These are phyloP conservation scores for Dermochelys coriacea DNA, from an alignment of 2,797 vertebrate genomes.

Conservation along the genomic window DNA sequence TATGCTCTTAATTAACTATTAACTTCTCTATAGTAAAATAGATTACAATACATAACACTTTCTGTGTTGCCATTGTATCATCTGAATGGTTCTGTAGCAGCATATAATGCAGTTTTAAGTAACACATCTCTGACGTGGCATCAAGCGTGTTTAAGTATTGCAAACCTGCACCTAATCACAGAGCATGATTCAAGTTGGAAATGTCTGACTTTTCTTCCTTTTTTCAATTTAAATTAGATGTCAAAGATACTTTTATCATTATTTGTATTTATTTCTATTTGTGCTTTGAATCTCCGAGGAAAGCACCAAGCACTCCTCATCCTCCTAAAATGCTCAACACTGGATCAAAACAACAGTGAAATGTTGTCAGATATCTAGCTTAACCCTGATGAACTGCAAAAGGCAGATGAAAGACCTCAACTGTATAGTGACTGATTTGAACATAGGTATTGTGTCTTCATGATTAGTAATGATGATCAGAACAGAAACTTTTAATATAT, in stretches of 20 bases:
- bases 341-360: neutral
- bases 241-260: neutral
- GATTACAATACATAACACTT: neutral
- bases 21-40: neutral
- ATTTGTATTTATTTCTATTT: neutral
- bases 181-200: neutral
- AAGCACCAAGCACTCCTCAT: neutral
- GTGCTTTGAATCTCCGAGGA: neutral
- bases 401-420: slow-evolving; percentile 14
- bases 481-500: slow-evolving; percentile 18
- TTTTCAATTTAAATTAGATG: neutral
- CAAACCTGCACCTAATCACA: neutral
- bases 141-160: neutral
- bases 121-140: neutral
- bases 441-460: neutral
- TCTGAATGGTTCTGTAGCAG: neutral
- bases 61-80: neutral
- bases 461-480: neutral
- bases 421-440: neutral
- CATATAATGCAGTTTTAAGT: neutral
- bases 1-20: neutral
- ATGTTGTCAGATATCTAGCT: neutral
- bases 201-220: neutral
- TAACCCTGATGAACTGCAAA: neutral
- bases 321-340: neutral